These are phyloP conservation scores for Oxycera nigricornis DNA, from an alignment of 2,888 invertebrate genomes.

Conservation along the genomic window DNA sequence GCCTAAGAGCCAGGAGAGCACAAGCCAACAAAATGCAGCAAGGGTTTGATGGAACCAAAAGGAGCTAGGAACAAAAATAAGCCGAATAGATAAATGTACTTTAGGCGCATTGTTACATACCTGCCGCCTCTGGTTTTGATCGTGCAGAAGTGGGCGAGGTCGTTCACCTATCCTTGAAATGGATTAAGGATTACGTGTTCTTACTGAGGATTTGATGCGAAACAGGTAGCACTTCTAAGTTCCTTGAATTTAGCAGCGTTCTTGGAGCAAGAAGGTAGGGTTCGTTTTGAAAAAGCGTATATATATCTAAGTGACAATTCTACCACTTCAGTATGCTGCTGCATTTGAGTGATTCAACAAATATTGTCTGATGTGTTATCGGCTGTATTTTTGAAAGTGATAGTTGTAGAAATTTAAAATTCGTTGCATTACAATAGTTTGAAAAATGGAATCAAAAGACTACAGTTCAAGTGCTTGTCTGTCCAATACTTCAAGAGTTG, in stretches of 20 bases:
- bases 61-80: not conserved
- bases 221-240: not conserved
- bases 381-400: not conserved
- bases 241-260: too few relatives aligned
- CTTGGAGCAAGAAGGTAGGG: too few relatives aligned
- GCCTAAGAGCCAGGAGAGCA: not conserved
- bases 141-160: not conserved
- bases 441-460: not conserved
- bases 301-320: not conserved
- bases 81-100: not conserved
- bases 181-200: not conserved
- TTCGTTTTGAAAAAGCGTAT: too few relatives aligned
- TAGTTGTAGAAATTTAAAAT: not conserved
- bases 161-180: not conserved
- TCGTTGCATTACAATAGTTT: not conserved
- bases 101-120: slow-evolving; percentile 9
- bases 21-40: not conserved
- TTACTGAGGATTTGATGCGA: not conserved
- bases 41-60: not conserved
- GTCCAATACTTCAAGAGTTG: not conserved
- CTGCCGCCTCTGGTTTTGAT: not conserved
- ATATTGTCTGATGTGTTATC: too few relatives aligned
- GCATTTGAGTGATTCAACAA: too few relatives aligned
- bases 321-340: not conserved
- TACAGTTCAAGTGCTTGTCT: not conserved